phyloP scores from a whole-genome alignment of 2,113 vertebrate species.

The Poeciliopsis retropinna region DNA sequence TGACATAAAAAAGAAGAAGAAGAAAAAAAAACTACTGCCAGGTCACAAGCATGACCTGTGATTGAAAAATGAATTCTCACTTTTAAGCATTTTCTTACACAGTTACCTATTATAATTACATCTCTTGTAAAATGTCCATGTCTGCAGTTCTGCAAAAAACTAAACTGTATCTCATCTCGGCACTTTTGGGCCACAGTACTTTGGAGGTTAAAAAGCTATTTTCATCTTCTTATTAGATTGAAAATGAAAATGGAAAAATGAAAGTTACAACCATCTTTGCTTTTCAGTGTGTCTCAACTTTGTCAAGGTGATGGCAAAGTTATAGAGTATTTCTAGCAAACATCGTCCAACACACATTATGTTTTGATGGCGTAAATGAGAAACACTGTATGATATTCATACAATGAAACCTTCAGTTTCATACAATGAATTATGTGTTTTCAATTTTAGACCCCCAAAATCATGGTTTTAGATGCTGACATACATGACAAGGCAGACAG shows the following conservation, averaged over 20 bases:
- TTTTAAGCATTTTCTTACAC: slow-evolving; percentile 54
- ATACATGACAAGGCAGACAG: too few relatives aligned
- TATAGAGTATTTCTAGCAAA: too few relatives aligned
- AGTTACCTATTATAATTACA: slow-evolving; percentile 50
- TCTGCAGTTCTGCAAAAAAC: slow-evolving; percentile 40
- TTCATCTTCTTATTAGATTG: slow-evolving; percentile 37
- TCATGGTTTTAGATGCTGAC: too few relatives aligned
- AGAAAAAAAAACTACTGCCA: slow-evolving; percentile 21
- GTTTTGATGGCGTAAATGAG: too few relatives aligned
- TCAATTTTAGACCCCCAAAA: too few relatives aligned
- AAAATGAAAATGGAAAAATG: slow-evolving; percentile 30
- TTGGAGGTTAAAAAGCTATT: slow-evolving; percentile 26
- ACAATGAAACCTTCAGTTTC: too few relatives aligned
- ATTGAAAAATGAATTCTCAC: slow-evolving; percentile 52
- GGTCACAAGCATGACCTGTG: slow-evolving; percentile 46
- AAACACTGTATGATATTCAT: too few relatives aligned
- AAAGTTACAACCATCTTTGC: slow-evolving; percentile 2
- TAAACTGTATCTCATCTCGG: slow-evolving; percentile 24
- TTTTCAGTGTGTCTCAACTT: background rate
- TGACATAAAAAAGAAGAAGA: slow-evolving; percentile 37
- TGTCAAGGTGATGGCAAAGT: background rate
- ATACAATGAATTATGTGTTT: too few relatives aligned
- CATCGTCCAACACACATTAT: too few relatives aligned
- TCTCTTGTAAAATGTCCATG: slow-evolving; percentile 14
- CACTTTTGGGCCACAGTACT: background rate